phyloP scores from a whole-genome alignment of 2,113 vertebrate species.

The Theristicus caerulescens region DNA sequence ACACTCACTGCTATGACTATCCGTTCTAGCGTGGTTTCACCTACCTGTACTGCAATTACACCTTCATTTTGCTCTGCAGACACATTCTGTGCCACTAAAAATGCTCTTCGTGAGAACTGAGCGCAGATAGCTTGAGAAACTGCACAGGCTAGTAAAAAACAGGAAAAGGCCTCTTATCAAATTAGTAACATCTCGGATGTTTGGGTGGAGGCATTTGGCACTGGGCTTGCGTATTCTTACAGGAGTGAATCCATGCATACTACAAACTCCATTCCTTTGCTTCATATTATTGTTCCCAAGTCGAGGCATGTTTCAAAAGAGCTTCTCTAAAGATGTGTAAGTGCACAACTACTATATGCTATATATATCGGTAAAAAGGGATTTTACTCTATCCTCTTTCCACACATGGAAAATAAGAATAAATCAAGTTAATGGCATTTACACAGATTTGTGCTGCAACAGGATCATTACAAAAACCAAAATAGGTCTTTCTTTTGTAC shows the following conservation, averaged over 20 bases:
- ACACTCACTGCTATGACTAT: not conserved
- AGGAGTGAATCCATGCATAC: not conserved
- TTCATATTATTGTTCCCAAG: not conserved
- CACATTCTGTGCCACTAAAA: not conserved
- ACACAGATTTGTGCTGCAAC: not conserved
- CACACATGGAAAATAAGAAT: not conserved
- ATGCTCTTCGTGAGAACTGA: not conserved
- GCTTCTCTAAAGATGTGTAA: not conserved
- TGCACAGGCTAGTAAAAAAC: conserved; percentile 16
- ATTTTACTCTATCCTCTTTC: not conserved
- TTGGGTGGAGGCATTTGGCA: conserved; percentile 60
- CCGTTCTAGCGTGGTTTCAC: not conserved
- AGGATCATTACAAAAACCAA: not conserved
- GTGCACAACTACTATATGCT: not conserved
- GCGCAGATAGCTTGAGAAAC: conserved; percentile 10
- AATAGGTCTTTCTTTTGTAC: not conserved
- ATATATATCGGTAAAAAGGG: not conserved
- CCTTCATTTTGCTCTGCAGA: not conserved
- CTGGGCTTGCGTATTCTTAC: not conserved
- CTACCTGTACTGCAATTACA: not conserved
- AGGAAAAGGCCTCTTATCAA: conserved; percentile 58
- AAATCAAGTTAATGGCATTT: not conserved
- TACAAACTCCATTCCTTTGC: not conserved
- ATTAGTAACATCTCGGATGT: conserved; percentile 24
- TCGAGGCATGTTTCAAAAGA: not conserved